Percentiles rank a stretch among this genome's conserved stretches.
These are phyloP conservation scores for Ganaspis sp. DNA, from an alignment of 1,140 invertebrate species.

Conservation along the genomic window DNA sequence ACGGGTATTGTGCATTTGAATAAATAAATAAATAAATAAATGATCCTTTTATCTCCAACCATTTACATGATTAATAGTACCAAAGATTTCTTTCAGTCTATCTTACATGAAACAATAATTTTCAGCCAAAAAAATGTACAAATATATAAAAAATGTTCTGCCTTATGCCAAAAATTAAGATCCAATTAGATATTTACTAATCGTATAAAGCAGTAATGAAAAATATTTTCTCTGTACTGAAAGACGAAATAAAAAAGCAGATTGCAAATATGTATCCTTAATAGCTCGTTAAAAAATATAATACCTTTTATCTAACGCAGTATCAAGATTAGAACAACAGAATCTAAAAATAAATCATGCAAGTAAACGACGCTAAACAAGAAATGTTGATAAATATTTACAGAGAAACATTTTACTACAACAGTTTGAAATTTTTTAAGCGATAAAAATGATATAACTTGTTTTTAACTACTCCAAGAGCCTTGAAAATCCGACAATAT, in stretches of 20 bases:
- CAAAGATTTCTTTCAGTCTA: too few relatives aligned
- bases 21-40: too few relatives aligned
- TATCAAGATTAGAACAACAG: conserved; percentile 15
- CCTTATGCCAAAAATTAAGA: too few relatives aligned
- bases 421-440: not conserved
- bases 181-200: too few relatives aligned
- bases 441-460: not conserved
- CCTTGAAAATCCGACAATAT: not conserved
- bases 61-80: too few relatives aligned
- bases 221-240: too few relatives aligned
- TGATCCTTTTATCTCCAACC: too few relatives aligned
- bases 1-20: too few relatives aligned
- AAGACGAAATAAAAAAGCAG: not conserved
- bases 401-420: not conserved
- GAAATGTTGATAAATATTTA: not conserved
- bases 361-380: not conserved
- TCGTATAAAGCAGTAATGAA: too few relatives aligned
- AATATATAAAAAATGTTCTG: too few relatives aligned
- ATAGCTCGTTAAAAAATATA: not conserved
- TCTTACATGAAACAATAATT: too few relatives aligned
- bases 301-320: not conserved
- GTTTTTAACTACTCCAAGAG: not conserved
- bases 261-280: not conserved
- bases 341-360: conserved; percentile 11
- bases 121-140: too few relatives aligned